Percentiles rank a stretch among this genome's conserved stretches.
These are phyloP conservation scores for Lumbricus terrestris DNA, from an alignment of 2,888 invertebrate genomes.

Conservation along the genomic window DNA sequence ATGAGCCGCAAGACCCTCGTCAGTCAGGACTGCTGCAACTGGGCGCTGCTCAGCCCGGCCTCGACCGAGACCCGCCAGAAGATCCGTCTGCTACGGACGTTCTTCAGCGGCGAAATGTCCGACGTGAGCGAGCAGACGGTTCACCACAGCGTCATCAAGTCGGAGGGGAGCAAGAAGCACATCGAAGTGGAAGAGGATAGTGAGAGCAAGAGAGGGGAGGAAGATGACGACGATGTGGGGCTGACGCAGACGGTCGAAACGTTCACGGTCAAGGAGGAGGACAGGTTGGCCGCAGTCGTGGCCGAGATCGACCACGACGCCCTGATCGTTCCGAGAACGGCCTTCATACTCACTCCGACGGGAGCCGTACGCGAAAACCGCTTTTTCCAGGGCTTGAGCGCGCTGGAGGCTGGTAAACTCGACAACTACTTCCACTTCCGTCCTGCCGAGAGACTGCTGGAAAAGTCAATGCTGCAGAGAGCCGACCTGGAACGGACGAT, in stretches of 20 bases:
- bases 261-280: slow-evolving; percentile 59
- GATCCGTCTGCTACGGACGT: not conserved
- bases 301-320: slow-evolving; percentile 64
- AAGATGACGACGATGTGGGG: slow-evolving; percentile 4
- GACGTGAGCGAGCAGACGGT: not conserved
- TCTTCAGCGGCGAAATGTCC: not conserved
- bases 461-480: slow-evolving; percentile 73
- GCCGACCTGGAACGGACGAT: slow-evolving; percentile 80
- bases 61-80: slow-evolving; percentile 51
- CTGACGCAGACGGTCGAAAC: not conserved
- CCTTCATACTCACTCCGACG: slow-evolving; percentile 72
- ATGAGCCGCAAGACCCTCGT: slow-evolving; percentile 16
- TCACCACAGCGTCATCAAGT: not conserved
- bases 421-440: slow-evolving; percentile 78
- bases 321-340: slow-evolving; percentile 76
- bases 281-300: slow-evolving; percentile 57
- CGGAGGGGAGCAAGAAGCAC: not conserved
- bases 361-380: slow-evolving; percentile 73
- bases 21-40: slow-evolving; percentile 59
- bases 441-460: slow-evolving; percentile 62
- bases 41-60: slow-evolving; percentile 58
- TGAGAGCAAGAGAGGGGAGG: slow-evolving; percentile 21
- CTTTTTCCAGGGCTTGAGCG: slow-evolving; percentile 54
- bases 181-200: not conserved
- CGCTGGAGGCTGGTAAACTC: slow-evolving; percentile 69